Evolutionary conservation across 64 coral and sea anemone species (phyloP), one percentile per base, ranked within the genome.

Genomic region (Montipora efflorescens): DNA sequence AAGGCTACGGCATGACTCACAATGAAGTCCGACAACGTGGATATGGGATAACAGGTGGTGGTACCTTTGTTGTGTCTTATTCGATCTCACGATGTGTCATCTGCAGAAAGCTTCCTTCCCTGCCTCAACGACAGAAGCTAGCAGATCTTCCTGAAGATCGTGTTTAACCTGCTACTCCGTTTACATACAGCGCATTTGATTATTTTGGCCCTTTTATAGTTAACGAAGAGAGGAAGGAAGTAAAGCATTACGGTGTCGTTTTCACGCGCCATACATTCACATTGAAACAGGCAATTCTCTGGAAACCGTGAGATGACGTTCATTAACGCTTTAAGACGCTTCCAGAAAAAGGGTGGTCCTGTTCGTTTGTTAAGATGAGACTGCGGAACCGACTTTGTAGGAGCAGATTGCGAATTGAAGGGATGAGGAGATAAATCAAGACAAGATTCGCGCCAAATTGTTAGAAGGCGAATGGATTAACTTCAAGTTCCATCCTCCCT

Each of bases 141-240:
- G 48, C 81, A 14, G 91, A 92, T 47, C 53, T 92, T 15, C 91
- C 91, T 36, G 15, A 61, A 53, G 79, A 74, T 43, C 64, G 69
- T 19, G 47, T 76, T 23, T 80, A 92, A 22, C 71, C 90, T 53
- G 79, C 90, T 8, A n/a, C 90, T 45, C 78, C 90, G 9, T 83
- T 92, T 52, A 84, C 69, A 14, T 92, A 82, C 51, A 36, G 79
- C 14, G 90, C 79, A 48, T 69, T 92, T 4, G 90, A 92, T 28
- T 92, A 85, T 28, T 92, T 84, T 84, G 90, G 81, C 5, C 91
- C 74, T 4, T 92, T 82, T 36, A 36, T 36, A 36, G 36, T 36
- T 36, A 36, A 36, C 36, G 36, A 2, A 36, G 36, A 36, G 36
- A 36, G 36, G 36, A 36, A 36, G 36, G 36, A 36, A 36, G 36